Base-by-base conservation (phyloP, 2,113 vertebrate species). In the Paramormyrops kingsleyae region DNA sequence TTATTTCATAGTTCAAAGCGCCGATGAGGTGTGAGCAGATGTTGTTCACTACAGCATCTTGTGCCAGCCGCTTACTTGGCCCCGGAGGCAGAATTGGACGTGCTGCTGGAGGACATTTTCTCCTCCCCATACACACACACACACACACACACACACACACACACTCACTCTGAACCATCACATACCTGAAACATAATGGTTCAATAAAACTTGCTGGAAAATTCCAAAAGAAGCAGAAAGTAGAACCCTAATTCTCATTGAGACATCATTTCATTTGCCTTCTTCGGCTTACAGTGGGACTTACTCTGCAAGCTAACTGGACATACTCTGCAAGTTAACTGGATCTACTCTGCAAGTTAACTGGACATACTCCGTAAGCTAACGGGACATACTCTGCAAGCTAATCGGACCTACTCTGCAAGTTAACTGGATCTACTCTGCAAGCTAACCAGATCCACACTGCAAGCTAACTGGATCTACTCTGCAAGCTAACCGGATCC, bases 1-100 rank as follows among this genome's bases (percentile, higher is more conserved):
- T 84, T 84, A 84, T 84, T 66, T 70, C n/a, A 19, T 83, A 86
- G 80, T 89, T 86, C 24, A 49, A 66, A 66, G 89, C 56, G 31
- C 83, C 21, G 42, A 70, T 44, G 89, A 46, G 74, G 70, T 84
- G 53, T 86, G 42, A 84, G 53, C 89, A 89, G 88, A 53, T 89
- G 77, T 83, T 80, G 46, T 39, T 17, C 47, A 17, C 46, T 35
- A 4, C 39, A 27, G 88, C 70, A 83, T 83, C 88, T 39, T n/a
- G 3, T 83, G 47, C 47, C 66, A 52, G 31, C 49, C 19, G 5
- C 49, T 74, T 44, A 19, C 88, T 12, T 12, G 53, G 74, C 42
- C 88, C 70, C 3, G 44, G 24, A 35, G 85, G 85, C 17, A 31
- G 50, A 53, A 56, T 84, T 84, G 83, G 83, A n/a, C 83, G 12